Evolutionary conservation across 1,140 invertebrate species (phyloP).

Genomic region (Sitophilus oryzae): DNA sequence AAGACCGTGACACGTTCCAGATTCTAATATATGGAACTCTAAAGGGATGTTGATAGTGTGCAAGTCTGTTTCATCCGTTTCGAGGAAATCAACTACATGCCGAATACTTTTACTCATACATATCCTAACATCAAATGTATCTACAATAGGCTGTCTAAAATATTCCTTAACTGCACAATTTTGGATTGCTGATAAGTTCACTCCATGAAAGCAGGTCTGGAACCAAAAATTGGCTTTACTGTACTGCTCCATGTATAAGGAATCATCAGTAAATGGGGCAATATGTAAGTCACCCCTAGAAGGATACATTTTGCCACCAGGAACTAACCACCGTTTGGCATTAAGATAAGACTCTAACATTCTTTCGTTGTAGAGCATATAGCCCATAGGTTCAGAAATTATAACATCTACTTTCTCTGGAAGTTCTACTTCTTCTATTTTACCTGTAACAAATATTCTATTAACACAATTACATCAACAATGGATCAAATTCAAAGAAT

Average conservation of each 20-base stretch:
- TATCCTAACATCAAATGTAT: constrained; percentile 97
- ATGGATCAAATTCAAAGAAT: not conserved
- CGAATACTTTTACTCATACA: constrained; percentile 92
- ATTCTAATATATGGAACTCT: constrained; percentile 86
- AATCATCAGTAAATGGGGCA: constrained; percentile 97
- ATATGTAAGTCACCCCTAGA: constrained; percentile 93
- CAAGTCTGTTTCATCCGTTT: constrained; percentile 88
- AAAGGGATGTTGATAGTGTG: constrained; percentile 95
- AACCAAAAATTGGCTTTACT: constrained; percentile 99
- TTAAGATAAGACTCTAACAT: constrained; percentile 99
- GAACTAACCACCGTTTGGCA: constrained; percentile 96
- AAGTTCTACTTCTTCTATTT: constrained; percentile 96
- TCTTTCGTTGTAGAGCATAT: constrained; percentile 98
- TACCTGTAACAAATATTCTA: constrained; percentile 42
- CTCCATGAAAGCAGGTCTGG: constrained; percentile 96
- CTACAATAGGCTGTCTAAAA: constrained; percentile 97
- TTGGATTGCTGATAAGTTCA: constrained; percentile 86
- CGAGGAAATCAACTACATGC: constrained; percentile 93
- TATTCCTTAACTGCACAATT: constrained; percentile 95
- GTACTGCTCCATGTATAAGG: constrained; percentile 96
- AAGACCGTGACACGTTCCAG: constrained; percentile 92
- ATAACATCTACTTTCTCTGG: constrained; percentile 95
- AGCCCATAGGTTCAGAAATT: constrained; percentile 99
- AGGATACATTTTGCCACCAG: constrained; percentile 93
- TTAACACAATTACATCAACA: not conserved